phyloP scores from a whole-genome alignment of 1,140 invertebrate species.

The Tenebrio molitor region DNA sequence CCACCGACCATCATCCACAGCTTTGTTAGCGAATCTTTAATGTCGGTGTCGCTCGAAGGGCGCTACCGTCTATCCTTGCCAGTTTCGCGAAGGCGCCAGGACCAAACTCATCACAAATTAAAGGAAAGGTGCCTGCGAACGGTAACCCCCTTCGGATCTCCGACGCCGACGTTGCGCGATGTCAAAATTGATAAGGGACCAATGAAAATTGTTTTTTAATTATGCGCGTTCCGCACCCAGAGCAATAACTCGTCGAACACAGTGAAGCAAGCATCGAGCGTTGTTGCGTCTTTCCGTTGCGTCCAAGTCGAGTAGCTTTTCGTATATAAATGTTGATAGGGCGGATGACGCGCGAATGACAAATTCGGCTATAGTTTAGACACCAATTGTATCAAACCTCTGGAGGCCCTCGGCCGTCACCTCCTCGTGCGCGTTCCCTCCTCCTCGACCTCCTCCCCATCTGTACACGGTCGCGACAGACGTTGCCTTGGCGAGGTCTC shows the following conservation, averaged over 20 bases:
- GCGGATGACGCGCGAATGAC: constrained; percentile 46
- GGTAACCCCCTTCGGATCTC: neutral
- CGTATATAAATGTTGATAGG: constrained; percentile 37
- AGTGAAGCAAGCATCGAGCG: too few relatives aligned
- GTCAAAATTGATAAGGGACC: constrained; percentile 36
- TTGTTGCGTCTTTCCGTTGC: constrained; percentile 1
- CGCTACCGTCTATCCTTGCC: too few relatives aligned
- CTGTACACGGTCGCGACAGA: constrained; percentile 25
- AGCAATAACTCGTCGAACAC: constrained; percentile 11
- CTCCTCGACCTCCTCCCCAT: constrained; percentile 14
- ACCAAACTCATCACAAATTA: neutral
- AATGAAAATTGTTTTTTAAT: constrained; percentile 34
- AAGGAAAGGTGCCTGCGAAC: neutral
- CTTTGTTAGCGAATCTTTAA: too few relatives aligned
- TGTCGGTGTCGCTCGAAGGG: too few relatives aligned
- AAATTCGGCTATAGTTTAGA: constrained; percentile 52
- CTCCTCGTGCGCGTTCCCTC: constrained; percentile 36
- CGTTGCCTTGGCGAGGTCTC: constrained; percentile 61
- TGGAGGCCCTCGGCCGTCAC: constrained; percentile 52
- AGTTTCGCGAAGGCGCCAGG: too few relatives aligned
- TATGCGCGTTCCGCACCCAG: constrained; percentile 5
- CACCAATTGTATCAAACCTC: constrained; percentile 60
- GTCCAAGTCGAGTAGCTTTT: constrained; percentile 22
- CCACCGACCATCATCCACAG: too few relatives aligned
- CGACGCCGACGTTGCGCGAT: constrained; percentile 7